These are phyloP conservation scores for Paramacrobiotus metropolitanus DNA, from an alignment of 1,140 invertebrate species.

Conservation along the genomic window DNA sequence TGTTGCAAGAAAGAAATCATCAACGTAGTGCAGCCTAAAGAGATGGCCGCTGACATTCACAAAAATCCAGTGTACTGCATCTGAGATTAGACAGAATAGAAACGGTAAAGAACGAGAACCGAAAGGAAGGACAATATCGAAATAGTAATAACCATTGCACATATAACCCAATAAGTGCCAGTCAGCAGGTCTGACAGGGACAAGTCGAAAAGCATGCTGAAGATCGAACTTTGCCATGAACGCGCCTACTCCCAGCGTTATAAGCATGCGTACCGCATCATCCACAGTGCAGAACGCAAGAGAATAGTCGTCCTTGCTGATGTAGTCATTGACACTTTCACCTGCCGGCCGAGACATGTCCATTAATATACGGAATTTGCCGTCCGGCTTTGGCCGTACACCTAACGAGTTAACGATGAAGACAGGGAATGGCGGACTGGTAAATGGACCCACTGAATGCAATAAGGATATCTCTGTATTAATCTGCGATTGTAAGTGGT, in stretches of 20 bases:
- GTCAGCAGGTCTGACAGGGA: not conserved
- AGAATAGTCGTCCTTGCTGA: not conserved
- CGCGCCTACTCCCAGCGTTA: not conserved
- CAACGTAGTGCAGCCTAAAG: not conserved
- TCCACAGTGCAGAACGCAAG: not conserved
- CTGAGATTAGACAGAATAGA: not conserved
- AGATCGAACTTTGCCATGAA: not conserved
- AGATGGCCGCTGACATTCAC: not conserved
- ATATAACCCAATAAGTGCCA: not conserved
- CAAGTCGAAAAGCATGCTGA: not conserved
- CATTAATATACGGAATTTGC: not conserved
- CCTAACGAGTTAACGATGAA: not conserved
- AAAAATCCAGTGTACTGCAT: not conserved
- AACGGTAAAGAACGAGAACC: not conserved
- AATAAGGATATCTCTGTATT: not conserved
- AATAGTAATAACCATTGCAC: not conserved
- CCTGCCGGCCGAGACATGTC: not conserved
- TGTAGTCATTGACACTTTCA: not conserved
- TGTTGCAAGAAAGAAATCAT: not conserved
- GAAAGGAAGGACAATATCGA: constrained; percentile 1
- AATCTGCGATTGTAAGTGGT: not conserved
- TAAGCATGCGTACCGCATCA: not conserved
- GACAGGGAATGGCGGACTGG: not conserved
- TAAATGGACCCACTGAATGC: not conserved
- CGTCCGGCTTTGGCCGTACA: not conserved